Base-by-base conservation (phyloP, 2,888 invertebrate genomes). In the Watsonalla cultraria region DNA sequence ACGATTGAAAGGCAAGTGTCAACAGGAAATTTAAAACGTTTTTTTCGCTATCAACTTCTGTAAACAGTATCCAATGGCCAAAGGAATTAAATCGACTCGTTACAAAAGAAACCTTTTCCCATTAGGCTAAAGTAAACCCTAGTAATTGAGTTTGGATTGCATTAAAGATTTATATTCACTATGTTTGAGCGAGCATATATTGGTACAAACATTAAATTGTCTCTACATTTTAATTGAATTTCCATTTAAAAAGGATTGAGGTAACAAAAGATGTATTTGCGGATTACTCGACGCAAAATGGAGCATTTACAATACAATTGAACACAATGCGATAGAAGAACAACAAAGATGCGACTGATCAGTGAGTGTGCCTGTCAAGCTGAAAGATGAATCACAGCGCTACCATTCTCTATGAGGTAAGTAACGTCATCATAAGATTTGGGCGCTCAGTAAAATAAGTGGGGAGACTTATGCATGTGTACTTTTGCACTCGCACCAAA, bases 91-190 rank as follows among this genome's bases (percentile, higher is more conserved):
- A 82, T 80, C 76, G 74, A 76, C 70, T 66, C 64, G 68, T 69
- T 77, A 84, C 85, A 86, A 85, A 84, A 70, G 76, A 65, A 74
- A 76, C 76, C 78, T 80, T 81, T 81, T 82, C 81, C 84, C 82
- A 86, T 86, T 86, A 85, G 78, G 74, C 72, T 54, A 82, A 83
- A 82, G 83, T 76, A 86, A 86, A 87, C 84, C 76, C 66, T 80
- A 77, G 85, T 87, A 86, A 87, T 87, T 86, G 87, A 87, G 81
- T 87, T 87, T 84, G 80, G 78, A 86, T 86, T 82, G 86, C 82
- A 84, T 86, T 82, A 86, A 85, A 86, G 84, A 86, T 86, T 86
- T 83, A 86, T 82, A 71, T 67, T 61, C 74, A 80, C 79, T 82
- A 76, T 80, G 76, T 76, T 74, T 75, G 76, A 70, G 64, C 65